Evolutionary conservation across 2,888 invertebrate species (phyloP), one percentile per base, ranked within the genome.

Genomic region (Caenorhabditis wallacei): DNA sequence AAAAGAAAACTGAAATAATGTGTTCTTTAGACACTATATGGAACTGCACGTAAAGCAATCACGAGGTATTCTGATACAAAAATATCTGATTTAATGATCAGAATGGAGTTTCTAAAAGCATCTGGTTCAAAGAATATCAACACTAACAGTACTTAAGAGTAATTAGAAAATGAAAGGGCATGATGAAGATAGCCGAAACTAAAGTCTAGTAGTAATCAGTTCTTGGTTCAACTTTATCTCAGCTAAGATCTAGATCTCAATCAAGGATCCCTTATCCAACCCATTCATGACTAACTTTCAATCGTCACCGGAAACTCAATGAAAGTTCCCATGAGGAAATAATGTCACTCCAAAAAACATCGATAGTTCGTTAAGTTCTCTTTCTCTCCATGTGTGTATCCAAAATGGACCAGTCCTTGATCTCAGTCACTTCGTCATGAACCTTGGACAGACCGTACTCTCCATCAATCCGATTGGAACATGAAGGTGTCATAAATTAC

Each of bases 401-500:
- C 11, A 16, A 26, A 20, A 4, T 53, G 20, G 20, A 30, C 30
- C 59, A 59, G 71, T 71, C 61, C 61, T 74, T 63, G 64, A 64
- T 74, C 74, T 75, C 30, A 30, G 46, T 46, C 18, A 11, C 1
- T 11, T 48, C n/a, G 46, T 48, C 7, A 20, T 74, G 56, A 75
- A 66, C 66, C 66, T 66, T 75, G 56, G 63, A 72, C 54, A 48
- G 64, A 48, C 48, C 64, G 64, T 64, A 64, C 64, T 64, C 64
- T 48, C 26, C 4, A 40, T 11, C 40, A 40, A 10, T 40, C 40
- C 43, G 20, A 43, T 13, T 13, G 1, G 51, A 37, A 22, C 16
- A 18, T 0, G 57, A 57, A 75, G 51, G 66, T 66, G 75, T 51
- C 74, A 66, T 75, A 66, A 75, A 66, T 75, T 61, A 61, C 61